These are phyloP conservation scores for Drosophila lacertosa DNA, from an alignment of 1,140 invertebrate species.

Conservation along the genomic window DNA sequence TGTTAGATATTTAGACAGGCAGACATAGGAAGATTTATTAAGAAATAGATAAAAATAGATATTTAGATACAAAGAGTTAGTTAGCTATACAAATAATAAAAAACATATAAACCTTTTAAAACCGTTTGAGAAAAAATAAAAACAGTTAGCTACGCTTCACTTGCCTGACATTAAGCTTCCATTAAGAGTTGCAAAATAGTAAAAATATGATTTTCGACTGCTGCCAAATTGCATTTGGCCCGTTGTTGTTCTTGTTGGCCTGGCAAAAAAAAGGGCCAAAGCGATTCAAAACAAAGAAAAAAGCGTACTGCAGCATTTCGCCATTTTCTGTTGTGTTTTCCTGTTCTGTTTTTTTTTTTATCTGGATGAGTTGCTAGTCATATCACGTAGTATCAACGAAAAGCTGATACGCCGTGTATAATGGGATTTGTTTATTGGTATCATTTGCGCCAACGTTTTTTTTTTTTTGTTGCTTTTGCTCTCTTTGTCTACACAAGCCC, in stretches of 20 bases:
- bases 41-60: no score
- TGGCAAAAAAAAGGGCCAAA: slow-evolving; percentile 11
- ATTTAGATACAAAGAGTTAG: no score
- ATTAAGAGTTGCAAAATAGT: not conserved
- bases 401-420: slow-evolving; percentile 84
- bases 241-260: not conserved
- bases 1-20: no score
- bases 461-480: not conserved
- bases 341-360: slow-evolving; percentile 13
- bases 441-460: slow-evolving; percentile 77
- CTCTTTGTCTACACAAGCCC: slow-evolving; percentile 3
- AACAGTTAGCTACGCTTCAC: not conserved
- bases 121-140: not conserved
- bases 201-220: slow-evolving; percentile 11
- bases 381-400: slow-evolving; percentile 81
- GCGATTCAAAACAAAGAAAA: not conserved
- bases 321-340: slow-evolving; percentile 1
- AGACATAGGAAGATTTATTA: no score
- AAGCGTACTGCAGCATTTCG: slow-evolving; percentile 1
- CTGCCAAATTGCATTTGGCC: slow-evolving; percentile 20
- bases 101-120: slow-evolving; percentile 4
- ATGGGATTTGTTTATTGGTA: slow-evolving; percentile 84
- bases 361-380: slow-evolving; percentile 63
- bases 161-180: not conserved
- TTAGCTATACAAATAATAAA: no score